Evolutionary conservation across 2,888 invertebrate species (phyloP), one percentile per base, ranked within the genome.

Genomic region (Malacosoma neustria): DNA sequence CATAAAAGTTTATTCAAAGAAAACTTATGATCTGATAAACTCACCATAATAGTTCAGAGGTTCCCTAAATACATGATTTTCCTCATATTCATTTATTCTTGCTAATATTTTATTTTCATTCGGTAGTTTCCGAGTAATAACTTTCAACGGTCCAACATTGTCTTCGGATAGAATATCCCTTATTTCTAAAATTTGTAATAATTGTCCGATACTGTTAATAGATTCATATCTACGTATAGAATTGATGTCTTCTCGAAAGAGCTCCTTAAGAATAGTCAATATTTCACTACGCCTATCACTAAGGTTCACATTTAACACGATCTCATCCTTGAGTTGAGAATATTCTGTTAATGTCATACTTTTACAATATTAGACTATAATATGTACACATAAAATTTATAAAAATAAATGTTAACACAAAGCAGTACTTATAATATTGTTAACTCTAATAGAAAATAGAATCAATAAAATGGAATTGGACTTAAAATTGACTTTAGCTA

Each of bases 321-420:
- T 57, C 38, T 68, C 54, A 32, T 74, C 42, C 49, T 72, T 76
- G 3, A 81, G 42, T 22, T 59, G 46, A 14, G 51, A 39, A 48
- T 79, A 81, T n/a, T 73, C 70, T 1, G 69, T 60, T 48, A 67
- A 40, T 43, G 72, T 72, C 80, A 82, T 79, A 44, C 45, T 56
- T 11, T 11, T 22, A 30, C 38, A 32, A 33, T 38, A n/a, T 0
- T 5, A 1, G 13, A 14, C n/a, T 4, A 3, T 32, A 11, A 13
- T n/a, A 1, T 30, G 5, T 13, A 13, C 29, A 1, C 38, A 46
- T 48, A 14, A 34, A 53, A 44, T 22, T 37, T 33, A 43, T n/a
- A n/a, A n/a, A n/a, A n/a, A n/a, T n/a, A n/a, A n/a, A n/a, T n/a
- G n/a, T n/a, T n/a, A n/a, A n/a, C n/a, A n/a, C n/a, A n/a, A n/a